phyloP scores from a whole-genome alignment of 2,888 invertebrate species.

The Ommatoiulus sabulosus region DNA sequence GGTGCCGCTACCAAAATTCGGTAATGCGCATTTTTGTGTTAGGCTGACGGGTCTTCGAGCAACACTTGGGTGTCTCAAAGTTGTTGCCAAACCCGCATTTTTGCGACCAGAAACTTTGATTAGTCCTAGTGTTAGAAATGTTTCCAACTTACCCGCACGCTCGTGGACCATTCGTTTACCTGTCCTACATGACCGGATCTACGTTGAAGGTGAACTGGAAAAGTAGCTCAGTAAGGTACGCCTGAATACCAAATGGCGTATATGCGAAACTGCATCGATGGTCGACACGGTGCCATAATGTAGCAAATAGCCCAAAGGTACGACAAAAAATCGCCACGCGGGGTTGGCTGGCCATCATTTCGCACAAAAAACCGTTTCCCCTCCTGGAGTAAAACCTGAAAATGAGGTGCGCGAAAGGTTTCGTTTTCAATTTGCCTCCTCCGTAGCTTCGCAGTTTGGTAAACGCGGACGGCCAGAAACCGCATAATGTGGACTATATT shows the following conservation, averaged over 20 bases:
- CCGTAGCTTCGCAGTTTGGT: neutral
- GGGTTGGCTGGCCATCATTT: neutral
- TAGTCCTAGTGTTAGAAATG: neutral
- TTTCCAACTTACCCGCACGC: neutral
- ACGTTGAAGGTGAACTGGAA: constrained; percentile 34
- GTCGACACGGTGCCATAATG: constrained; percentile 9
- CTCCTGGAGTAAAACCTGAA: constrained; percentile 4
- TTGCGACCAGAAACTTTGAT: neutral
- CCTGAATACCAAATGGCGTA: constrained; percentile 16
- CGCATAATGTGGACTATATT: constrained; percentile 14
- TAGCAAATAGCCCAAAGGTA: constrained; percentile 11
- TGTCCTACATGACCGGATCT: constrained; percentile 22
- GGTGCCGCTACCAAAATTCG: neutral
- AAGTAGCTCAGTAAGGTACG: neutral
- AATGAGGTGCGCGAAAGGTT: constrained; percentile 23
- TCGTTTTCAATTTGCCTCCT: neutral
- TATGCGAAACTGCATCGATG: neutral
- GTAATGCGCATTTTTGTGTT: too few species aligned
- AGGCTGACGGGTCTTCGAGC: neutral
- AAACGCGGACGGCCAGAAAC: neutral
- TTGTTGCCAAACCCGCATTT: too few species aligned
- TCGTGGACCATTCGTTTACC: neutral
- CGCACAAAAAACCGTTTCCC: constrained; percentile 9
- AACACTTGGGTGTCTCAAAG: neutral
- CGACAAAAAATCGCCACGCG: neutral